Percentiles rank a stretch among this genome's conserved stretches.
Conservation (phyloP, 1,140 invertebrate genomes). For the Melanaphis sacchari region DNA sequence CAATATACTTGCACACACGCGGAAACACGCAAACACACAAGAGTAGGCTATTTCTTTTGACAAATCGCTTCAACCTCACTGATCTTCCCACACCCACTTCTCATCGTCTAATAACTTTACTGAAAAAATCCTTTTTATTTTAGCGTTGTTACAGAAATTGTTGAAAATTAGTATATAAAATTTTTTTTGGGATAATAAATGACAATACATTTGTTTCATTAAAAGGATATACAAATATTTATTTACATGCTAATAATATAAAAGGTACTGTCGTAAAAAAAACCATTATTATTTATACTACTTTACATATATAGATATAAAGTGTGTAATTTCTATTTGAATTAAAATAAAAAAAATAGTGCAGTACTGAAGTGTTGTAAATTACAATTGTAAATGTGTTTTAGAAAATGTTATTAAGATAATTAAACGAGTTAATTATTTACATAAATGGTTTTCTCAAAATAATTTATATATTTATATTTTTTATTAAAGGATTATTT, state of each 20-base stretch:
- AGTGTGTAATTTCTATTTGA: background rate
- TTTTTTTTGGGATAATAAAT: background rate
- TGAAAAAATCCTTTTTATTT: constrained; percentile 2
- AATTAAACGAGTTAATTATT: background rate
- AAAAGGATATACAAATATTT: background rate
- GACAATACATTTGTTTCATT: background rate
- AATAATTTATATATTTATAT: background rate
- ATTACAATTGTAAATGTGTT: background rate
- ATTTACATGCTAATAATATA: background rate
- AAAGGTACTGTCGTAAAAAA: background rate
- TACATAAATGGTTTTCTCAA: background rate
- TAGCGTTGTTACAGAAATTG: background rate
- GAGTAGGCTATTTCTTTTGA: background rate
- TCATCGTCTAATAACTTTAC: background rate
- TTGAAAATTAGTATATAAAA: background rate
- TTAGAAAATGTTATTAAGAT: background rate
- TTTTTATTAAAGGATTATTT: too few relatives aligned
- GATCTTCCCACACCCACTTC: background rate
- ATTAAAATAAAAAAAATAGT: background rate
- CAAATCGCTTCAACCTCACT: constrained; percentile 17
- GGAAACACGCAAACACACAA: background rate
- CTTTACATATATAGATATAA: background rate
- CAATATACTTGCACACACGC: background rate
- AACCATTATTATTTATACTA: background rate
- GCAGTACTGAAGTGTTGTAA: background rate